Base-by-base conservation (phyloP, 2,888 invertebrate species). In the Drosophila anomalata region DNA sequence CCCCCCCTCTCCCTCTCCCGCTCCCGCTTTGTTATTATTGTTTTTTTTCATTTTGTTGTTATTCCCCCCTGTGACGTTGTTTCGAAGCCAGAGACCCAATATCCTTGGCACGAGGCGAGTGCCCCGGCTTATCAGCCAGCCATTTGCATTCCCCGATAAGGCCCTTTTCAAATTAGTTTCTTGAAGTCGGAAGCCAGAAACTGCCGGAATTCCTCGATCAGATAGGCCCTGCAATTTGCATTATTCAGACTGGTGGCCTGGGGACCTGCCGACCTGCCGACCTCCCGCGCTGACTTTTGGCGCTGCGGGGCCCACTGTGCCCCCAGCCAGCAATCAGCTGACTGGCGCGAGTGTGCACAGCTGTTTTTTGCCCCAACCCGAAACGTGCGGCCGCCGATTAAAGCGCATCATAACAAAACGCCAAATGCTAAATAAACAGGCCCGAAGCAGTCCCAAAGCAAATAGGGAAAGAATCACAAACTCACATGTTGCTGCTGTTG, bases 401-500 rank as follows among this genome's bases (percentile, higher is more conserved):
- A 52, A 53, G 52, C 52, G 46, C 51, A 65, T 60, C 44, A 54
- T 46, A 55, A 55, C 56, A 46, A 54, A 55, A 46, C 44, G 33
- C 55, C 26, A 17, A 24, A 39, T 41, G 69, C 46, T 26, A 53
- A 46, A 53, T 48, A 33, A 68, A 44, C 61, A 42, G 36, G 46
- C 51, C 26, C 50, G 48, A 48, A n/a, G 17, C 33, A 3, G 31
- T 31, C 41, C 29, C 11, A 62, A 54, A 52, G 59, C 57, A 58
- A 74, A 73, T 17, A 52, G 51, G 66, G 53, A 74, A 78, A 66
- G 55, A 61, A 50, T 51, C 70, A 73, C 60, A 61, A 52, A 86
- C 80, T 81, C 71, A 81, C 80, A 73, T 79, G 71, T 47, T 60
- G 56, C 31, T 67, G 68, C 22, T 44, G 60, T 9, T 65, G 67